Conservation (phyloP, 2,888 invertebrate genomes). For the Agrochola circellaris region DNA sequence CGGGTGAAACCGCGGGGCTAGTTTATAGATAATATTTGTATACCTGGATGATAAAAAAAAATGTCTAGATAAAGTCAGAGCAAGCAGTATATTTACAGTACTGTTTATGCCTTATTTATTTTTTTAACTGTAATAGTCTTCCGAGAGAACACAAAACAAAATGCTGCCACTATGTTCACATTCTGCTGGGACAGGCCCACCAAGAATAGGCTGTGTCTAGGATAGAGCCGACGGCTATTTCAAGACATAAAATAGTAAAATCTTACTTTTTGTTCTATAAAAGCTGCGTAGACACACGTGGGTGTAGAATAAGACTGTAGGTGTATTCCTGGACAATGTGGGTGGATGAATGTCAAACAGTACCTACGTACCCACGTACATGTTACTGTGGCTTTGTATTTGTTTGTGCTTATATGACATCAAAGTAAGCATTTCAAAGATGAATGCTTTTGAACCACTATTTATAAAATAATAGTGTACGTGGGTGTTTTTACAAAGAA, state of each 20-base stretch:
- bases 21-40: too few relatives aligned
- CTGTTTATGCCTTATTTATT: too few relatives aligned
- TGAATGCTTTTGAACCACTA: not conserved
- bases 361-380: not conserved
- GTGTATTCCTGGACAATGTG: constrained; percentile 1
- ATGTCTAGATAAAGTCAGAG: too few relatives aligned
- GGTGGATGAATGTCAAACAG: constrained; percentile 17
- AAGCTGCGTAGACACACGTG: not conserved
- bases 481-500: not conserved
- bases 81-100: too few relatives aligned
- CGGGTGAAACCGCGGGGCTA: too few relatives aligned
- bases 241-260: not conserved
- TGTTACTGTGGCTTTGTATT: not conserved
- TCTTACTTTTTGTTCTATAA: not conserved
- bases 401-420: not conserved
- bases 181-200: not conserved
- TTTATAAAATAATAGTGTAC: too few relatives aligned
- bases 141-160: not conserved
- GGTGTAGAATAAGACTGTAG: not conserved
- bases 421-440: not conserved
- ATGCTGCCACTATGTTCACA: not conserved
- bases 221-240: not conserved
- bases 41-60: too few relatives aligned
- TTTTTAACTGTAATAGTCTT: too few relatives aligned
- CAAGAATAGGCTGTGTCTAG: too few relatives aligned